A percentile compares a stretch with the other conserved stretches of the same genome.
Conservation (phyloP, 2,797 vertebrate genomes). For the Ptychobarbus kaznakovi region DNA sequence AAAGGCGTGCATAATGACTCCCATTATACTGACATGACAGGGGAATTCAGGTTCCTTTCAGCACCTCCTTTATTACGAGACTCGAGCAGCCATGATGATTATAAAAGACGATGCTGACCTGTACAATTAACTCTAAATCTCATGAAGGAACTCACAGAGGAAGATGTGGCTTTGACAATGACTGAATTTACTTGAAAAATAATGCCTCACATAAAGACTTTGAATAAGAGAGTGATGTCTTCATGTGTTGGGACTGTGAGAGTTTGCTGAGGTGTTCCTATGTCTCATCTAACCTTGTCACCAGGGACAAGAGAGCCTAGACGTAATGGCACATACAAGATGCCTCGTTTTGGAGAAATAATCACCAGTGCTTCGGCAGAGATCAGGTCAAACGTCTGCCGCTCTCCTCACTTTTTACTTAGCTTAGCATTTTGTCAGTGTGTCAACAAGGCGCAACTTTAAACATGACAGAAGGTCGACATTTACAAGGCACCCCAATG, state of each 20-base stretch:
- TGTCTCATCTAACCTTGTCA: constrained; percentile 53
- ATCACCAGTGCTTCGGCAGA: constrained; percentile 62
- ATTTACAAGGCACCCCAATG: constrained; percentile 46
- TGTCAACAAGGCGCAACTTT: constrained; percentile 68
- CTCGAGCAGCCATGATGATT: constrained; percentile 30
- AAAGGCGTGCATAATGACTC: constrained; percentile 47
- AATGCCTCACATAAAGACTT: constrained; percentile 5
- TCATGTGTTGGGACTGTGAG: constrained; percentile 10
- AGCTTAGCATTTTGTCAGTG: constrained; percentile 68
- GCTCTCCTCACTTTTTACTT: constrained; percentile 45
- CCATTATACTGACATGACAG: constrained; percentile 31
- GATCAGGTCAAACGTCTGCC: constrained; percentile 70
- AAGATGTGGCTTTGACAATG: neutral
- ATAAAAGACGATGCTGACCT: constrained; percentile 36
- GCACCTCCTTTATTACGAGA: constrained; percentile 38
- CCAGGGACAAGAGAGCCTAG: constrained; percentile 36
- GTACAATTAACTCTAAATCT: constrained; percentile 41
- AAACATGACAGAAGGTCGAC: constrained; percentile 72
- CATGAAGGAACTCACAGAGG: constrained; percentile 5
- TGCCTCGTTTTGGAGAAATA: constrained; percentile 52
- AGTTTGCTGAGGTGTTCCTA: constrained; percentile 29
- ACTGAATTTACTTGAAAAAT: neutral
- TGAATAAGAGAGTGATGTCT: constrained; percentile 40
- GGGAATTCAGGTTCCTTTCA: constrained; percentile 48
- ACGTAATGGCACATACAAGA: constrained; percentile 53